A percentile compares a stretch with the other conserved stretches of the same genome.
These are phyloP conservation scores for Halichoeres trimaculatus DNA, from an alignment of 2,113 vertebrate species.

Conservation along the genomic window DNA sequence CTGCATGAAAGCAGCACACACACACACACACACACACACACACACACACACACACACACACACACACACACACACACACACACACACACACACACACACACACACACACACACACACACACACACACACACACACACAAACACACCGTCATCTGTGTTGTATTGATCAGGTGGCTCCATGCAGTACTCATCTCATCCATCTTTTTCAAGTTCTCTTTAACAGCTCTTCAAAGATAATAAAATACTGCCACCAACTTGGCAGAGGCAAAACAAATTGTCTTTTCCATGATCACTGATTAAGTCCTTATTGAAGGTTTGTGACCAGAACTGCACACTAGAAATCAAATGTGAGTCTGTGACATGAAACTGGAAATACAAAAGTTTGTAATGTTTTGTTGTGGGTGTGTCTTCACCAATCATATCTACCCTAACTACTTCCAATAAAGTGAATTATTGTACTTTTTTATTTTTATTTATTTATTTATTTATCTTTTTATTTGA, in stretches of 20 bases:
- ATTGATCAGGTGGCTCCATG: constrained; percentile 59
- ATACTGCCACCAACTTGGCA: constrained; percentile 42
- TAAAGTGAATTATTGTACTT: too few relatives aligned
- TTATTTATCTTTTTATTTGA: too few relatives aligned
- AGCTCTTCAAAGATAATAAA: constrained; percentile 51
- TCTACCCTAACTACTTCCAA: too few relatives aligned
- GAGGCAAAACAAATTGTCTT: constrained; percentile 52
- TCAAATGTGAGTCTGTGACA: constrained; percentile 34
- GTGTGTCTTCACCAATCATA: too few relatives aligned
- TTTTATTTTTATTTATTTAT: too few relatives aligned
- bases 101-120: too few relatives aligned
- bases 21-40: too few relatives aligned
- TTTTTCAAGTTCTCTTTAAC: constrained; percentile 49
- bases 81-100: too few relatives aligned
- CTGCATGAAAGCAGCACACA: background rate
- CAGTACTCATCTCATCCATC: constrained; percentile 61
- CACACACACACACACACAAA: too few relatives aligned
- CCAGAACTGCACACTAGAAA: constrained; percentile 36
- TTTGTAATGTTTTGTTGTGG: background rate
- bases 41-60: too few relatives aligned
- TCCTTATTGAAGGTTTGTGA: constrained; percentile 60
- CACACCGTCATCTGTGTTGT: constrained; percentile 18
- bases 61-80: too few relatives aligned
- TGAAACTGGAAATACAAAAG: background rate
- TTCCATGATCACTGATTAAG: constrained; percentile 64